Conservation (phyloP, 2,888 invertebrate species). For the Ernsta delagoae region DNA sequence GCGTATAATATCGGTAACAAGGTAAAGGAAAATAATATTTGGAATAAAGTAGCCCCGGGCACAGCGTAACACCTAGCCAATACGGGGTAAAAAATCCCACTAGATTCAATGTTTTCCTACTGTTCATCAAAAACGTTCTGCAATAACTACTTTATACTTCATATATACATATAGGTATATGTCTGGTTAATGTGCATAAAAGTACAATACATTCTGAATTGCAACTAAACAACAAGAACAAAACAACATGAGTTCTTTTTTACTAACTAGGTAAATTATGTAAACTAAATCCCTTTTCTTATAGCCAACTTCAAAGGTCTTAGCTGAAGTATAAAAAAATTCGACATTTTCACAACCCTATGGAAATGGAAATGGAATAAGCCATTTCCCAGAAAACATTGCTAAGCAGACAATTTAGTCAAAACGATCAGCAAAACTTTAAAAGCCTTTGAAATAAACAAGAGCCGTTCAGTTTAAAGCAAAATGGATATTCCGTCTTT, state of each 20-base stretch:
- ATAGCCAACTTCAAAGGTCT: too few relatives aligned
- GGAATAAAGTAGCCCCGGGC: slow-evolving; percentile 29
- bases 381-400: slow-evolving; percentile 2
- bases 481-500: slow-evolving; percentile 53
- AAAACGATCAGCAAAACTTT: slow-evolving; percentile 21
- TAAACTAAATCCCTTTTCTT: too few relatives aligned
- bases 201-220: too few relatives aligned
- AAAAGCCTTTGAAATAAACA: slow-evolving; percentile 27
- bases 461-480: slow-evolving; percentile 15
- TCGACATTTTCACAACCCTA: too few relatives aligned
- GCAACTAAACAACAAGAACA: too few relatives aligned
- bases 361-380: neutral
- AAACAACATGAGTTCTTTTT: too few relatives aligned
- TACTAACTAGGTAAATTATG: too few relatives aligned
- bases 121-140: neutral
- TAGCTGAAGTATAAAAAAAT: too few relatives aligned
- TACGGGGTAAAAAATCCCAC: slow-evolving; percentile 14
- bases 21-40: slow-evolving; percentile 25
- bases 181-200: neutral
- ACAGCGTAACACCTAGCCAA: slow-evolving; percentile 12
- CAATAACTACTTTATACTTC: neutral
- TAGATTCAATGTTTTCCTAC: neutral
- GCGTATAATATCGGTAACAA: slow-evolving; percentile 13
- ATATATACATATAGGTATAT: too few relatives aligned
- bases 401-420: slow-evolving; percentile 15